Percentiles rank a stretch among this genome's conserved stretches.
phyloP scores from a whole-genome alignment of 1,140 invertebrate genomes.

The Chlorops oryzae region DNA sequence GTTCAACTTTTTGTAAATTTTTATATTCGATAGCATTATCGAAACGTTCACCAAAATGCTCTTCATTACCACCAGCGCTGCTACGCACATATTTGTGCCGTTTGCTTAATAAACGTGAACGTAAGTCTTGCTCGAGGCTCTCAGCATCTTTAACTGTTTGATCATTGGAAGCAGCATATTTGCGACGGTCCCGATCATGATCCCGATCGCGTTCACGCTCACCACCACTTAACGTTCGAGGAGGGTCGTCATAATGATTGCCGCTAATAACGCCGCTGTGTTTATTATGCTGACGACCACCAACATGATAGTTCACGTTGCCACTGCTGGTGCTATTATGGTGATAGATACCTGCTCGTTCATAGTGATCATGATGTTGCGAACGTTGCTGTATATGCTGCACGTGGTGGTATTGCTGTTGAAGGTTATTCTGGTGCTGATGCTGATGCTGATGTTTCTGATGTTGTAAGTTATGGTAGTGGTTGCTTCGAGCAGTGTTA shows the following conservation, averaged over 20 bases:
- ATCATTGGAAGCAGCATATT: slow-evolving; percentile 28
- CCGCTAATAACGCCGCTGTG: slow-evolving; percentile 21
- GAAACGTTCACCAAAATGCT: too few species aligned
- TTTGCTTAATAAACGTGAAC: slow-evolving; percentile 63
- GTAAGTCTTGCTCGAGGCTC: slow-evolving; percentile 60
- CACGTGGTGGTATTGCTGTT: slow-evolving; percentile 23
- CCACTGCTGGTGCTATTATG: slow-evolving; percentile 18
- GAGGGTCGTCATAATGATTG: slow-evolving; percentile 1
- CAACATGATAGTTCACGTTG: too few species aligned
- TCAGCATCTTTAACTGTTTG: slow-evolving; percentile 39
- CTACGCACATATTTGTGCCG: slow-evolving; percentile 54
- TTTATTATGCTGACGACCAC: slow-evolving; percentile 18
- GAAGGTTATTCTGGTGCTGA: slow-evolving; percentile 14
- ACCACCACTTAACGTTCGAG: slow-evolving; percentile 5
- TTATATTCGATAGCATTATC: too few species aligned
- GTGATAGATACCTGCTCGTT: slow-evolving; percentile 12
- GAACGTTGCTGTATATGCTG: too few species aligned
- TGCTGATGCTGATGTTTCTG: slow-evolving; percentile 24
- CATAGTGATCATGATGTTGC: slow-evolving; percentile 33
- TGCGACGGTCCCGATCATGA: slow-evolving; percentile 14
- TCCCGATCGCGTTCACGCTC: slow-evolving; percentile 18
- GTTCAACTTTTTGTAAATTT: too few species aligned
- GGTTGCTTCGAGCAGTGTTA: too few species aligned
- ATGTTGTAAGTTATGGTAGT: slow-evolving; percentile 13
- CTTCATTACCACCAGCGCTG: too few species aligned